Conservation (phyloP, 2,797 vertebrate species). For the Todus mexicanus region DNA sequence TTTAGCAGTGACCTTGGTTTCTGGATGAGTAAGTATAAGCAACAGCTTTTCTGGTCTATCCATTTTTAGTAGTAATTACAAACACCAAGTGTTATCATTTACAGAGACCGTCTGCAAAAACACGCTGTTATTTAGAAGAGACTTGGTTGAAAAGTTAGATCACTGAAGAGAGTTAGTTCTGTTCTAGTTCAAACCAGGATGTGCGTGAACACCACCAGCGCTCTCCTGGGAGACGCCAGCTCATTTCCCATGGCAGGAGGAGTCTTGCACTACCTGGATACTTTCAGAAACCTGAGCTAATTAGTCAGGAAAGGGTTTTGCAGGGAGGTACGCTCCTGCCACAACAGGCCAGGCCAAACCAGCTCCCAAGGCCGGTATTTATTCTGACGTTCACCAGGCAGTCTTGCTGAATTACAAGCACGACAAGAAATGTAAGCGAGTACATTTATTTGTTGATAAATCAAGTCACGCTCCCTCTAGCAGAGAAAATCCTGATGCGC, state of each 20-base stretch:
- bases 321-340: rapidly evolving
- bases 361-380: background rate
- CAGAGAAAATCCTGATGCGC: background rate
- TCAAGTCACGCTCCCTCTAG: background rate
- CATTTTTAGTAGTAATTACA: too few species aligned
- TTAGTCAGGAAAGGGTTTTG: background rate
- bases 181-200: too few species aligned
- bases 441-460: background rate
- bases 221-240: background rate
- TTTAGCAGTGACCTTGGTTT: too few species aligned
- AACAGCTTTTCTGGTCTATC: too few species aligned
- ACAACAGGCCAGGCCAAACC: background rate
- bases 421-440: background rate
- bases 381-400: background rate
- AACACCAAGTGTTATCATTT: too few species aligned
- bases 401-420: background rate
- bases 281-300: background rate
- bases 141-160: too few species aligned
- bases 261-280: too few species aligned
- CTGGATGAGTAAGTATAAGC: too few species aligned
- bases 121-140: too few species aligned
- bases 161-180: too few species aligned
- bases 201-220: background rate
- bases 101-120: too few species aligned
- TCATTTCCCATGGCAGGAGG: background rate